Evolutionary conservation across 2,888 invertebrate genomes (phyloP), one percentile per base, ranked within the genome.

Genomic region (Stenotaenia linearis): DNA sequence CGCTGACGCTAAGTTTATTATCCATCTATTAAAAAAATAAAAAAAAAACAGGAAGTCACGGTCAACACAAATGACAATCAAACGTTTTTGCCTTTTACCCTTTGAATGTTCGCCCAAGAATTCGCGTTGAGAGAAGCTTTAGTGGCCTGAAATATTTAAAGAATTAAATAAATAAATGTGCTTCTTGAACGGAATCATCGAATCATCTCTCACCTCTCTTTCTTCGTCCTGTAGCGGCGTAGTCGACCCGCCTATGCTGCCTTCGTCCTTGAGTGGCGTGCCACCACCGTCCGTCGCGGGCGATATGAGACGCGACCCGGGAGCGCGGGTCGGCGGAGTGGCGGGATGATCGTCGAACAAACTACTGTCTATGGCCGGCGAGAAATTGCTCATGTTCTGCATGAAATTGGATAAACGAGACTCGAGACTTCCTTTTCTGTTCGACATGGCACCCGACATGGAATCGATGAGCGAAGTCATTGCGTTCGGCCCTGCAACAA

Each of bases 191-290:
- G n/a, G n/a, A n/a, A n/a, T n/a, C n/a, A n/a, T n/a, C n/a, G n/a
- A n/a, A n/a, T n/a, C n/a, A n/a, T n/a, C n/a, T n/a, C n/a, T n/a
- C n/a, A n/a, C n/a, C n/a, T n/a, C n/a, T n/a, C n/a, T n/a, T n/a
- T 81, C 82, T 76, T 83, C 83, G 78, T 83, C 83, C 40, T 82
- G 82, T n/a, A 83, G 61, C 56, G 83, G 83, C 9, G 83, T 83
- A 9, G 81, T 82, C 25, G 82, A 82, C 1, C 81, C 81, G 7
- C 77, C 77, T 15, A 81, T 82, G 78, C 83, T 82, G 18, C 81
- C 81, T 37, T 83, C 83, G 79, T 83, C 83, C 78, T 83, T 83
- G 5, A 83, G 45, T 12, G 83, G 82, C n/a, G 83, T 83, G 10
- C 78, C 80, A 25, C 80, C 77, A 9, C 78, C 80, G 25, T 79